Conservation (phyloP, 2,113 vertebrate species). For the Rhagologus leucostigma region DNA sequence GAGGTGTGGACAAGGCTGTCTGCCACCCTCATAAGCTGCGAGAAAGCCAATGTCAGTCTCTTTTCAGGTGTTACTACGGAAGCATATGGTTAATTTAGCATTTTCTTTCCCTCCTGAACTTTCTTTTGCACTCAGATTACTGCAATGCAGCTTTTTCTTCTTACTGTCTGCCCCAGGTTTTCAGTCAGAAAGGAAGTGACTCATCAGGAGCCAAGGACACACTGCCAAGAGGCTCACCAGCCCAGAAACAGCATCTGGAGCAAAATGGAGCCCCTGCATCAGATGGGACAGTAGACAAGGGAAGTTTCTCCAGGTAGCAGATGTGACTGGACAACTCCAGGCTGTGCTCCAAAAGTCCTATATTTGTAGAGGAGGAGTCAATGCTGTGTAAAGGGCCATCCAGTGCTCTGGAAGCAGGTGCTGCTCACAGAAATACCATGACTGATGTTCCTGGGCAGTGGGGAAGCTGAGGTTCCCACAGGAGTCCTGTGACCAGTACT, state of each 20-base stretch:
- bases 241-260: background rate
- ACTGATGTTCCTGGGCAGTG: background rate
- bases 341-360: background rate
- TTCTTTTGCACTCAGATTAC: background rate
- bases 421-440: background rate
- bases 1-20: background rate
- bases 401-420: background rate
- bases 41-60: background rate
- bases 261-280: background rate
- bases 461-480: background rate
- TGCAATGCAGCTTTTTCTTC: background rate
- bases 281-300: background rate
- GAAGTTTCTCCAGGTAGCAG: background rate
- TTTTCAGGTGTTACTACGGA: background rate
- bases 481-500: background rate
- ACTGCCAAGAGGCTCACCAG: background rate
- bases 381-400: background rate
- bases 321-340: background rate
- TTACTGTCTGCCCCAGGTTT: background rate
- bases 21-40: background rate
- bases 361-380: background rate
- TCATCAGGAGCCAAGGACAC: background rate
- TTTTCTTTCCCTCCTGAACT: background rate
- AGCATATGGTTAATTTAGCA: background rate
- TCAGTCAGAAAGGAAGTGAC: background rate